Evolutionary conservation across 2,888 invertebrate species (phyloP).

Genomic region (Pristionchus fissidentatus): DNA sequence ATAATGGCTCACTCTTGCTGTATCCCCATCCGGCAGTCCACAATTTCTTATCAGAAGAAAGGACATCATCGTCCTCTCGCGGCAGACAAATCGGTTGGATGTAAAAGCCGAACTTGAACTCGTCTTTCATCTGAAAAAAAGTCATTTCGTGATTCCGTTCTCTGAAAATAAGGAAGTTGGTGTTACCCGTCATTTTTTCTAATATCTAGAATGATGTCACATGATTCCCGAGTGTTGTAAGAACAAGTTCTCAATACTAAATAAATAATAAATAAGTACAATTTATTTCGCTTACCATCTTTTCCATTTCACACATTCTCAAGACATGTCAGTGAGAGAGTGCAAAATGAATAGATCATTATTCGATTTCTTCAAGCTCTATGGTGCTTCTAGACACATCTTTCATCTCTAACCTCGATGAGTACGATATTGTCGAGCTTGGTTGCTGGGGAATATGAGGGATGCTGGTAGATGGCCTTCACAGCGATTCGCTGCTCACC

Average conservation of each 20-base stretch:
- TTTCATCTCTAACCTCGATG: neutral
- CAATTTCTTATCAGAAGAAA: neutral
- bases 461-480: neutral
- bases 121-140: constrained; percentile 9
- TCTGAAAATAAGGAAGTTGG: too few relatives aligned
- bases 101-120: constrained; percentile 21
- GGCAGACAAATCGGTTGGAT: constrained; percentile 25
- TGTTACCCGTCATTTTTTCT: neutral
- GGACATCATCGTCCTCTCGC: neutral
- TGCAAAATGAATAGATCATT: too few relatives aligned
- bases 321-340: too few relatives aligned
- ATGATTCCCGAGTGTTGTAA: neutral
- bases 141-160: neutral
- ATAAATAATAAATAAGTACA: too few relatives aligned
- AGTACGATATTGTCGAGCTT: neutral
- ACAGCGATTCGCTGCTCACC: neutral
- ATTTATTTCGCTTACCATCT: too few relatives aligned
- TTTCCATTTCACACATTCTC: too few relatives aligned
- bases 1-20: neutral
- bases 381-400: too few relatives aligned
- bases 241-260: too few relatives aligned
- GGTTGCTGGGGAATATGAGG: neutral
- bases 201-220: neutral
- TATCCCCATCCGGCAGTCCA: constrained; percentile 29
- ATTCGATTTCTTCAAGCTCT: too few relatives aligned